Base-by-base conservation (phyloP, 1,140 invertebrate genomes). In the Centruroides sculpturatus region DNA sequence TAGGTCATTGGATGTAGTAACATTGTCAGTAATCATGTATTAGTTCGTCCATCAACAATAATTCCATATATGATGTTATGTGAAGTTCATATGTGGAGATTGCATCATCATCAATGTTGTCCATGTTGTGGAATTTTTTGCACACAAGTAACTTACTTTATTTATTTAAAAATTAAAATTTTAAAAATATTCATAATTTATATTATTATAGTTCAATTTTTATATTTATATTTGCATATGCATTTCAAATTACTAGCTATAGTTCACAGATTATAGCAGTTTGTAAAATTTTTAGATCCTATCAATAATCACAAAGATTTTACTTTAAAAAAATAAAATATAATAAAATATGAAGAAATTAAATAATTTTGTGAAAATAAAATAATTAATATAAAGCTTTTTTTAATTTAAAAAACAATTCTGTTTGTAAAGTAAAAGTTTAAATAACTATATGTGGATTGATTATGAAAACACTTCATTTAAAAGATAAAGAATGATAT, bases 121-220 rank as follows among this genome's bases (percentile, higher is more conserved):
- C 85, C 90, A 1, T 82, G 83, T 0, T 95, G 92, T 74, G 92
- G 91, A 8, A 75, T 89, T 34, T 95, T 92, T 72, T 94, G 91
- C 70, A 86, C 89, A 41, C 88, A 92, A 80, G 90, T 86, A 70
- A 71, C 65, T 48, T 49, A 23, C 23, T 11, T 36, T 12, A 23
- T 8, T 8, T 34, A 13, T 8, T 35, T 9, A 11, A 13, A 3
- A 35, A 6, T 55, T 35, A 55, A 35, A 55, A 55, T 55, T 6
- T 54, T 4, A 5, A 55, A 36, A 46, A 12, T 46, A n/a, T 47
- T 46, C 4, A 46, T 56, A 56, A n/a, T 41, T 48, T 57, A 23
- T 4, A 7, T 35, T 36, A 5, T 8, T n/a, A 46, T 12, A 12
- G 5, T 12, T 46, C 9, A 47, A 12, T 4, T 0, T 11, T 12